Base-by-base conservation (phyloP, 2,113 vertebrate genomes). In the Albula goreensis region DNA sequence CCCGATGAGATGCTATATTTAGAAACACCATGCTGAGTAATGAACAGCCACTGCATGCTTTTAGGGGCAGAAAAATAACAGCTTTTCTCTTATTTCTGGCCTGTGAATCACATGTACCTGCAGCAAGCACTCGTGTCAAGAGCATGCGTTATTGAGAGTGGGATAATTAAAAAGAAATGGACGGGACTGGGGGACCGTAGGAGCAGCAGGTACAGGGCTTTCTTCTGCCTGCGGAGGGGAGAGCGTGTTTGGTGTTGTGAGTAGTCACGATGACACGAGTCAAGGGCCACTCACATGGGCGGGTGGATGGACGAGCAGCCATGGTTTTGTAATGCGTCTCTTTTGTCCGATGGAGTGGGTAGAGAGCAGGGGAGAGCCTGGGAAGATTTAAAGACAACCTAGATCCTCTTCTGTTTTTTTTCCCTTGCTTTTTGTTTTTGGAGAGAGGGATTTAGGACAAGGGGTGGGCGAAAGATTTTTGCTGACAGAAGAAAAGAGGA, bases 1-100 rank as follows among this genome's bases (percentile, higher is more conserved):
- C 85, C 78, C 78, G 31, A 81, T 80, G 57, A 85, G 81, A 56
- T 63, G 85, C 85, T 85, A 85, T 85, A 85, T 80, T 85, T 85
- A 85, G 78, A 31, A 2, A 85, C 79, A 57, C 66, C 22, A 80
- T 50, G 77, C 51, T 85, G 84, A 81, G 56, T 70, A 85, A 60
- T 85, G 81, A 85, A 56, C 78, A 85, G 78, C 41, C 80, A 80
- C 56, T 81, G 80, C 17, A 48, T 85, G 49, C 60, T 80, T 80
- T 85, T 81, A 49, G 17, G 51, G 78, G 57, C 63, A 48, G 41
- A 17, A 56, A 79, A 50, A 81, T 66, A 79, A 84, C 50, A 49
- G 53, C 7, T 56, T 74, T 41, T 41, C 74, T 81, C 66, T 80
- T 57, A 66, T n/a, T 85, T 25, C 50, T 49, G 60, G 17, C 66